Evolutionary conservation across 2,888 invertebrate species (phyloP).

Genomic region (Eupithecia subumbrata): DNA sequence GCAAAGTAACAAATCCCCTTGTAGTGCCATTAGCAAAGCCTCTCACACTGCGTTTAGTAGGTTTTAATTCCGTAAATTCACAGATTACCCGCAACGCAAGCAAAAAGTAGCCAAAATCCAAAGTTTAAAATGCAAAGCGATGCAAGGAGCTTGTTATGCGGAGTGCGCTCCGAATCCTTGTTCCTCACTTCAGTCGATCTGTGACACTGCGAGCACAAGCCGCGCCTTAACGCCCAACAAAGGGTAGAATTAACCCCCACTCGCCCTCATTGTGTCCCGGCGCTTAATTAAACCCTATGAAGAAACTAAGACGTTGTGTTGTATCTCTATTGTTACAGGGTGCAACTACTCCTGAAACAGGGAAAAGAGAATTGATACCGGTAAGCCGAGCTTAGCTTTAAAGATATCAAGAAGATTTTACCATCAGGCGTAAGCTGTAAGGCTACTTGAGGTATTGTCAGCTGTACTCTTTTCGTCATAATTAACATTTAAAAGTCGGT

Average conservation of each 20-base stretch:
- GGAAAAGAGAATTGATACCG: background rate
- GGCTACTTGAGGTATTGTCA: background rate
- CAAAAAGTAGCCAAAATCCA: background rate
- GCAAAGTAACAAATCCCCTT: background rate
- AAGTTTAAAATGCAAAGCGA: conserved; percentile 12
- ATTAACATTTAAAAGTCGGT: background rate
- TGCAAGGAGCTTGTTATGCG: conserved; percentile 15
- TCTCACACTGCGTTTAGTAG: background rate
- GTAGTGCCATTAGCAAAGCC: background rate
- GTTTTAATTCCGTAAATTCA: background rate
- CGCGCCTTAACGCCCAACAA: conserved; percentile 40
- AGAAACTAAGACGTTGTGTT: conserved; percentile 19
- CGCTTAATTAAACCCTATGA: conserved; percentile 46
- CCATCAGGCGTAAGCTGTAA: background rate
- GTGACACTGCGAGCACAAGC: conserved; percentile 19
- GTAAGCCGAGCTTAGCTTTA: background rate
- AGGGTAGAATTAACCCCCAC: conserved; percentile 37
- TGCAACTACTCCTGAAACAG: conserved; percentile 4
- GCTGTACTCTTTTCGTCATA: background rate
- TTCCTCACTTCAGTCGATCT: conserved; percentile 34
- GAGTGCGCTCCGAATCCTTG: conserved; percentile 37
- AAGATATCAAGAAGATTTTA: background rate
- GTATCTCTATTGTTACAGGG: conserved; percentile 18
- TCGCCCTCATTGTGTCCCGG: conserved; percentile 40
- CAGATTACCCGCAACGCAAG: background rate